Evolutionary conservation across 1,140 invertebrate genomes (phyloP).

Genomic region (Leptinotarsa undecemlineata): DNA sequence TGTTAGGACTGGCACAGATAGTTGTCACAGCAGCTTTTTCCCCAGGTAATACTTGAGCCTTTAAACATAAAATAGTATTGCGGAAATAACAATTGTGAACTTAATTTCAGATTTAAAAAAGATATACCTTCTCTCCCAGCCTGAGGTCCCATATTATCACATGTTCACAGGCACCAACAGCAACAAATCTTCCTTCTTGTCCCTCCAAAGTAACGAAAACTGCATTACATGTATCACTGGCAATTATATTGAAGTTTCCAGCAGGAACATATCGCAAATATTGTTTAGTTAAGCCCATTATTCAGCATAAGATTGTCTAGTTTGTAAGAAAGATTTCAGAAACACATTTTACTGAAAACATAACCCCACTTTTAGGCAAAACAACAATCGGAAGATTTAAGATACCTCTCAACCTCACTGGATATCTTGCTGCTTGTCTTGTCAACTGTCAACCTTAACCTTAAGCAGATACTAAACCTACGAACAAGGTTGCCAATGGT

Average conservation of each 20-base stretch:
- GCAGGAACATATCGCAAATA: constrained; percentile 87
- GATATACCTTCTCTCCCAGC: constrained; percentile 81
- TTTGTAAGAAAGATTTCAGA: not conserved
- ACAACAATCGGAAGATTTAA: no score
- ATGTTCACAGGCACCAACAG: constrained; percentile 89
- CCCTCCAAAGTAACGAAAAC: constrained; percentile 76
- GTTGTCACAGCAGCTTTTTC: constrained; percentile 78
- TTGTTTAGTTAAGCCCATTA: constrained; percentile 95
- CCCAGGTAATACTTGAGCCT: constrained; percentile 75
- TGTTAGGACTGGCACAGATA: constrained; percentile 72
- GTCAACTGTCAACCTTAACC: no score
- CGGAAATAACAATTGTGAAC: constrained; percentile 30
- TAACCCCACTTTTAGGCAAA: not conserved
- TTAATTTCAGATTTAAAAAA: constrained; percentile 16
- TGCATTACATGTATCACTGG: constrained; percentile 76
- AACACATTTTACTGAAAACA: not conserved
- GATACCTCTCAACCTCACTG: no score
- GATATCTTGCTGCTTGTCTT: no score
- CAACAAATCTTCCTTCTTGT: constrained; percentile 80
- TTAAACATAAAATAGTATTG: constrained; percentile 17
- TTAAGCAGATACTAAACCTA: no score
- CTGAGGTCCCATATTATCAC: constrained; percentile 93
- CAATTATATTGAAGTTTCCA: constrained; percentile 85
- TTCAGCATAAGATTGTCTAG: not conserved
- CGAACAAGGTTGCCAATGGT: no score